Conservation (phyloP, 2,113 vertebrate species). For the Rhinichthys klamathensis region DNA sequence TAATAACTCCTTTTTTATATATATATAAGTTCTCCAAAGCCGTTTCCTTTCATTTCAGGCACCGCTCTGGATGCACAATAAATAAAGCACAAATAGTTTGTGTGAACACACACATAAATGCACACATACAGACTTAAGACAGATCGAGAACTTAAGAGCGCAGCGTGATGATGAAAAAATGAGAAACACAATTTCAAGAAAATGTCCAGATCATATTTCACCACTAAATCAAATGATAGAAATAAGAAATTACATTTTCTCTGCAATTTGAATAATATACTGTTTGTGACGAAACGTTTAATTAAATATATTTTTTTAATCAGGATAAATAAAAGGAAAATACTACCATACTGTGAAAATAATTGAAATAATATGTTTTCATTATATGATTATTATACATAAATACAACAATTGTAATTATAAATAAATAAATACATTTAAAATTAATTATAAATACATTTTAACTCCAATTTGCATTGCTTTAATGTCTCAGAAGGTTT, state of each 20-base stretch:
- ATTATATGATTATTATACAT: neutral
- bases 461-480: neutral
- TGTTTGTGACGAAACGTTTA: neutral
- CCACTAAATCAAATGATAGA: neutral
- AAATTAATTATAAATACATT: too few species aligned
- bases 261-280: neutral
- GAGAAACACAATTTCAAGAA: neutral
- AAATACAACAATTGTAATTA: neutral
- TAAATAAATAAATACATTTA: neutral
- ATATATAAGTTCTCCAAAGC: neutral
- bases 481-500: neutral
- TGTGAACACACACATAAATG: slow-evolving; percentile 9
- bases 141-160: slow-evolving; percentile 29
- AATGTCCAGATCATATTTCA: slow-evolving; percentile 13
- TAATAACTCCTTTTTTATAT: neutral
- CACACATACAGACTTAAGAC: slow-evolving; percentile 48
- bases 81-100: neutral
- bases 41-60: neutral
- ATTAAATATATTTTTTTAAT: neutral
- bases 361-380: too few species aligned
- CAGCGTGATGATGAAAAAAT: neutral
- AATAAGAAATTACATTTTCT: neutral
- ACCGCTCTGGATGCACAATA: slow-evolving; percentile 24
- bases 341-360: neutral
- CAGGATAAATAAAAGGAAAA: neutral